Evolutionary conservation across 2,888 invertebrate genomes (phyloP), one percentile per base, ranked within the genome.

Genomic region (Horisme vitalbata): DNA sequence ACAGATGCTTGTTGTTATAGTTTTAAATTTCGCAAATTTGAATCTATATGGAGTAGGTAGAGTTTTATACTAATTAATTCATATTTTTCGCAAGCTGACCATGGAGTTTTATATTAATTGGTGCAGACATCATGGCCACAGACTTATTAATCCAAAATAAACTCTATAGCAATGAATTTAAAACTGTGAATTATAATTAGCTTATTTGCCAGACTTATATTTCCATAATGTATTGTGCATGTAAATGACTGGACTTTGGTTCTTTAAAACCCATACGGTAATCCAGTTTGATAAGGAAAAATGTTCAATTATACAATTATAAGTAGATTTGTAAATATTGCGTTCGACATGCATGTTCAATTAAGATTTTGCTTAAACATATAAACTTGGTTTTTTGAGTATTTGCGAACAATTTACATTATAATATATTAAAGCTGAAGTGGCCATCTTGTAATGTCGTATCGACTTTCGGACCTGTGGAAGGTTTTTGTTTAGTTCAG

Each of bases 31-130:
- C 14, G 15, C 15, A 24, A 26, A 26, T 12, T 34, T 12, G 13
- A 21, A 0, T 7, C 20, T 26, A 46, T 23, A 36, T 27, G 12
- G 20, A 46, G 31, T 36, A 21, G 31, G 34, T 31, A 39, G 11
- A 27, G n/a, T 43, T 30, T 23, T 28, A 43, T 34, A 41, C 30
- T 35, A 39, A 39, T 41, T 44, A 39, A 49, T 34, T 31, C 8
- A 44, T 33, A 49, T 32, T 39, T 43, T 45, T 49, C 39, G 44
- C 39, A 44, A 44, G 26, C 32, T 50, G 59, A 43, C 56, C 58
- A 56, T 56, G 56, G 56, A 59, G 46, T 51, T 53, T 54, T 49
- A 56, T 44, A 52, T 54, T 46, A 45, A 52, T 55, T 49, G 27
- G 15, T 37, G 33, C 45, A 54, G 48, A 59, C 50, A 56, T 59